Base-by-base conservation (phyloP, 2,113 vertebrate genomes). In the Megalops atlanticus region DNA sequence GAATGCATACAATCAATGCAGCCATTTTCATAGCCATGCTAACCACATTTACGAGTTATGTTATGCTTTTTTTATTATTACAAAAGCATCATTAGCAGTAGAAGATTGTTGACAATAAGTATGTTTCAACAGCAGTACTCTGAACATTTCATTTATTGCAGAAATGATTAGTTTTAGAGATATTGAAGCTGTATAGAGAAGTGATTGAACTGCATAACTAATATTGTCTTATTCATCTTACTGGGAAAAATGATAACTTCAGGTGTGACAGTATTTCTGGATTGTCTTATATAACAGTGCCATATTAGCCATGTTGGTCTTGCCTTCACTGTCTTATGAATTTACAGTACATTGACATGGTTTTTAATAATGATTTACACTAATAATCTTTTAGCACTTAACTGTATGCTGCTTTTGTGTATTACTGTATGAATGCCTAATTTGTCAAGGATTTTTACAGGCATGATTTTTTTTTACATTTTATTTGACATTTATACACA, bases 401-500 rank as follows among this genome's bases (percentile, higher is more conserved):
- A 80, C 45, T 52, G 36, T 49, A 40, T 18, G 36, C 74, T 76
- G 43, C 43, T 31, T 45, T 74, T 33, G 39, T 74, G 10, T 35
- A 64, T 39, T 27, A 36, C 35, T 31, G 38, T 54, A 39, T n/a
- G 35, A 69, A 41, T 40, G 49, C 35, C 36, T 33, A 47, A 68
- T 81, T 81, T 35, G 21, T 10, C n/a, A 11, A 24, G 36, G 27
- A 21, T n/a, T 38, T 69, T 81, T 47, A 69, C 21, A 40, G 75
- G 31, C 47, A 47, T 76, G 16, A 14, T 81, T 76, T 74, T 45
- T 81, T 45, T 45, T 45, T 45, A 45, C 43, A 45, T 45, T 45
- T 45, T 45, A 45, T 45, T 45, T 80, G 35, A 71, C 33, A 72
- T 82, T 79, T 80, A 35, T 80, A 82, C 39, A 83, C 39, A n/a